Percentiles rank a stretch among this genome's conserved stretches.
Conservation (phyloP, 2,888 invertebrate species). For the Heteromurus nitidus region DNA sequence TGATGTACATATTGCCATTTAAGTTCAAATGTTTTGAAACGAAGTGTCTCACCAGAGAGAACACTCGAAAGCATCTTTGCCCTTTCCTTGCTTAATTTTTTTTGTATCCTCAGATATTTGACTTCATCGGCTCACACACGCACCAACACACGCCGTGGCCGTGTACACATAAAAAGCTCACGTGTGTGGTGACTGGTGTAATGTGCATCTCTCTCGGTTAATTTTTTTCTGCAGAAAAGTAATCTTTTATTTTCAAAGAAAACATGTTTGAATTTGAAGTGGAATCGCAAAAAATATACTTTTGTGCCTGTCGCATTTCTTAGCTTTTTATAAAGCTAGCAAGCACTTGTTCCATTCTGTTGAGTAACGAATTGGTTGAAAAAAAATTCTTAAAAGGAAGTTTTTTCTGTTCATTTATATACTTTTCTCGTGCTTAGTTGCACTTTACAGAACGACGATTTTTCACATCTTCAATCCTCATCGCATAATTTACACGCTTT, state of each 20-base stretch:
- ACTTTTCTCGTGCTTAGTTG: slow-evolving; percentile 14
- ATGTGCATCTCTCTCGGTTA: not conserved
- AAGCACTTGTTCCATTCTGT: slow-evolving; percentile 1
- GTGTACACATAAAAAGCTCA: not conserved
- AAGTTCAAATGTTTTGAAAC: slow-evolving; percentile 44
- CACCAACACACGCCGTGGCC: too few species aligned
- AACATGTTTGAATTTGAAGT: slow-evolving; percentile 27
- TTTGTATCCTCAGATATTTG: not conserved
- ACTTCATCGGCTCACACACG: slow-evolving; percentile 3
- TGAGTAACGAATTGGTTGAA: slow-evolving; percentile 31
- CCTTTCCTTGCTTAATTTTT: not conserved
- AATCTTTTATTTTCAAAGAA: slow-evolving; percentile 44
- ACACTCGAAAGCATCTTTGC: not conserved
- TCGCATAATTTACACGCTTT: slow-evolving; percentile 52
- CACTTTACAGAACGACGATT: slow-evolving; percentile 49
- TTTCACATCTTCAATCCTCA: slow-evolving; percentile 42
- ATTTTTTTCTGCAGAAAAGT: slow-evolving; percentile 1
- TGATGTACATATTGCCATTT: slow-evolving; percentile 4
- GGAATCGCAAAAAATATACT: slow-evolving; percentile 28
- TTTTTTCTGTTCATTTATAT: slow-evolving; percentile 6
- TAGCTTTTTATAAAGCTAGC: not conserved
- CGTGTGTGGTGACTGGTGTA: slow-evolving; percentile 6
- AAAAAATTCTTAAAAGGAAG: slow-evolving; percentile 28
- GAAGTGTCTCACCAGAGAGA: slow-evolving; percentile 1
- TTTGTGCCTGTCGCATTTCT: not conserved